Conservation (phyloP, 2,113 vertebrate genomes). For the Prunella fulvescens region DNA sequence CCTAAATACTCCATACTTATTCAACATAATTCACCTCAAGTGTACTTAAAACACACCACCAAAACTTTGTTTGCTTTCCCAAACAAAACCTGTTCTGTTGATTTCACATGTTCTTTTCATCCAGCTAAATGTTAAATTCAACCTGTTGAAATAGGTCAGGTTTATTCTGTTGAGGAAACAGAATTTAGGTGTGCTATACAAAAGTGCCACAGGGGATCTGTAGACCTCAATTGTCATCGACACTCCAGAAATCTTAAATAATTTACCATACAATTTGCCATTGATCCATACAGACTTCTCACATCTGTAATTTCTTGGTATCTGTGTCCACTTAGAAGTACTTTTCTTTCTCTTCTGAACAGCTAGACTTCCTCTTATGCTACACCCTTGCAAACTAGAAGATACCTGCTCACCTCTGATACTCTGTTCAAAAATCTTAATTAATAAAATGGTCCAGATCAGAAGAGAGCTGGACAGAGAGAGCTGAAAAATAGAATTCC, state of each 20-base stretch:
- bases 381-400: not conserved
- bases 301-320: not conserved
- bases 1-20: not conserved
- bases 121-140: slow-evolving; percentile 3
- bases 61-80: not conserved
- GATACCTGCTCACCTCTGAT: not conserved
- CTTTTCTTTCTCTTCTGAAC: not conserved
- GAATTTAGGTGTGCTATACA: slow-evolving; percentile 11
- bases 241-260: slow-evolving; percentile 36
- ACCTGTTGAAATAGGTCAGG: slow-evolving; percentile 28
- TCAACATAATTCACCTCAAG: not conserved
- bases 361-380: not conserved
- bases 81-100: not conserved
- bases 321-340: not conserved
- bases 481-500: slow-evolving; percentile 5
- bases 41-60: not conserved
- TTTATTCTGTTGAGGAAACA: not conserved
- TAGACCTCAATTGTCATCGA: not conserved
- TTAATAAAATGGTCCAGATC: not conserved
- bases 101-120: slow-evolving; percentile 10
- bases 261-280: slow-evolving; percentile 29
- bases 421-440: not conserved
- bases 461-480: not conserved
- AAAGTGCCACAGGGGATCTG: not conserved
- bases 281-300: not conserved